phyloP scores from a whole-genome alignment of 2,888 invertebrate genomes.

The Muscina levida region DNA sequence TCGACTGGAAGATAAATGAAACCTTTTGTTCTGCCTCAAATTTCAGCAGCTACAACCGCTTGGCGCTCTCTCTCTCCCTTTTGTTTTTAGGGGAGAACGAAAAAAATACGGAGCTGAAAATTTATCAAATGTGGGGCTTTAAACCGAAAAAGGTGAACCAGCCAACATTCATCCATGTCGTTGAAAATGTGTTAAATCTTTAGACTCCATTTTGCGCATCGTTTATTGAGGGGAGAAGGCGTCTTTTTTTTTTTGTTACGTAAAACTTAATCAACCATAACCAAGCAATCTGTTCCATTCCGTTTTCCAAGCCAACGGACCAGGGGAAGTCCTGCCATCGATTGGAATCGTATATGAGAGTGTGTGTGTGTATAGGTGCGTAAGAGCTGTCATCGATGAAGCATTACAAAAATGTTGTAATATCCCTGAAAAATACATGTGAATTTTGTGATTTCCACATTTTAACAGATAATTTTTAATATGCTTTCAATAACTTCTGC shows the following conservation, averaged over 20 bases:
- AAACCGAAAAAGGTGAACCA: constrained; percentile 18
- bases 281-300: constrained; percentile 26
- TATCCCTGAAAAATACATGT: background rate
- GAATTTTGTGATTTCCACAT: background rate
- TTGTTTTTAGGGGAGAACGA: too few species aligned
- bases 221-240: background rate
- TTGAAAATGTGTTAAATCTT: constrained; percentile 40
- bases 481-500: background rate
- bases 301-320: constrained; percentile 16
- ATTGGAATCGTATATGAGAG: too few species aligned
- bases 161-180: background rate
- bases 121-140: too few species aligned
- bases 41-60: constrained; percentile 21
- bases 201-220: constrained; percentile 13
- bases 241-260: constrained; percentile 5
- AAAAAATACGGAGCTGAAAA: too few species aligned
- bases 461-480: constrained; percentile 18
- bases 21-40: constrained; percentile 9
- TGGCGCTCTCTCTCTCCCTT: background rate
- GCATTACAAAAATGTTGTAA: too few species aligned
- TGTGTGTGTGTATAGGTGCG: too few species aligned
- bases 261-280: constrained; percentile 55
- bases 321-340: background rate
- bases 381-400: too few species aligned
- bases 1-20: constrained; percentile 48